Evolutionary conservation across 2,797 vertebrate species (phyloP).

Genomic region (Enteromius unitaeniatus): DNA sequence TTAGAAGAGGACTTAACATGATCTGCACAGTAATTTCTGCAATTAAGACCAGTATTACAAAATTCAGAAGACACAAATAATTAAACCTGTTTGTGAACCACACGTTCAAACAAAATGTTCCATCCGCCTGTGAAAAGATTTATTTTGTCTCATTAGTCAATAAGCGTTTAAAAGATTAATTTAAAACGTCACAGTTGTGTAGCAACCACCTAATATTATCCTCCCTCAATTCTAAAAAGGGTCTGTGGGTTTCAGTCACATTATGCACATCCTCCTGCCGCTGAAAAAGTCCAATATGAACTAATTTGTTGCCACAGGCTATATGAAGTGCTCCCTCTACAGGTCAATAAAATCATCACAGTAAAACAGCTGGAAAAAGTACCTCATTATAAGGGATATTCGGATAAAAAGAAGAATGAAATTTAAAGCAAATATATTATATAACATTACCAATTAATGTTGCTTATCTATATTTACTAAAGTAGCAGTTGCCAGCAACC

Average conservation of each 20-base stretch:
- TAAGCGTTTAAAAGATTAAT: slow-evolving; percentile 53
- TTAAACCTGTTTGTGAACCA: slow-evolving; percentile 56
- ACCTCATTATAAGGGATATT: slow-evolving; percentile 39
- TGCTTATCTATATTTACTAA: slow-evolving; percentile 55
- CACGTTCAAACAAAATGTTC: slow-evolving; percentile 1
- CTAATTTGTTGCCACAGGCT: slow-evolving; percentile 55
- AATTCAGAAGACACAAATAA: slow-evolving; percentile 38
- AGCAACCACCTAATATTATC: slow-evolving; percentile 47
- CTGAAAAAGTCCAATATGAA: slow-evolving; percentile 60
- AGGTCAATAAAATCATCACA: slow-evolving; percentile 50
- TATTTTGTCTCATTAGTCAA: slow-evolving; percentile 29
- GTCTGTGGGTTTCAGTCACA: slow-evolving; percentile 33
- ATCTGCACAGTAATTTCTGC: slow-evolving; percentile 55
- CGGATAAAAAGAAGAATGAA: slow-evolving; percentile 50
- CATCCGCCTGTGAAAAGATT: slow-evolving; percentile 40
- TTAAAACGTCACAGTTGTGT: slow-evolving; percentile 59
- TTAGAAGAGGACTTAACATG: slow-evolving; percentile 62
- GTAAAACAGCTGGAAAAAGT: slow-evolving; percentile 41
- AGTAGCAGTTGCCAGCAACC: slow-evolving; percentile 69
- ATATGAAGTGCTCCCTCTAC: slow-evolving; percentile 57
- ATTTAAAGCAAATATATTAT: slow-evolving; percentile 59
- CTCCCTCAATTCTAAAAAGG: slow-evolving; percentile 32
- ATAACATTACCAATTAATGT: slow-evolving; percentile 55
- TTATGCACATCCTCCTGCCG: background rate
- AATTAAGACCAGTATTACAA: slow-evolving; percentile 56